Evolutionary conservation across 2,888 invertebrate species (phyloP).

Genomic region (Athetis lepigone): DNA sequence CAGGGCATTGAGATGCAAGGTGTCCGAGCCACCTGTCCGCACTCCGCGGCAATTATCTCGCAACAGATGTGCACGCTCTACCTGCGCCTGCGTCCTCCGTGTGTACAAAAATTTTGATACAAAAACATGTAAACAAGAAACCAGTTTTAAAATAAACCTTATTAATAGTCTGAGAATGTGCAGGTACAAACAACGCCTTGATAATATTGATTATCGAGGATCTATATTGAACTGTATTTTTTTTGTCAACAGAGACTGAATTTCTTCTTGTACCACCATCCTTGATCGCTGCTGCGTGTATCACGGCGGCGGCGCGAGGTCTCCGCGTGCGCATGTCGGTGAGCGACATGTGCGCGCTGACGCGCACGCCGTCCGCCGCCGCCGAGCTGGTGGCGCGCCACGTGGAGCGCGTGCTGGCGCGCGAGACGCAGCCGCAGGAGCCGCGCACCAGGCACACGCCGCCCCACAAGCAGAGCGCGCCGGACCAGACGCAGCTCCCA

Average conservation of each 20-base stretch:
- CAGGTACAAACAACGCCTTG: slow-evolving; percentile 18
- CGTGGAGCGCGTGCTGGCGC: slow-evolving; percentile 91
- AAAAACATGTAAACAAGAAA: slow-evolving; percentile 73
- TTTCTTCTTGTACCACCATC: slow-evolving; percentile 93
- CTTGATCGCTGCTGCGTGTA: slow-evolving; percentile 92
- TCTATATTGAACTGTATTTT: slow-evolving; percentile 2
- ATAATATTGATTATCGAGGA: slow-evolving; percentile 7
- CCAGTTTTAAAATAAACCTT: slow-evolving; percentile 58
- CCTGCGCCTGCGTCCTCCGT: slow-evolving; percentile 74
- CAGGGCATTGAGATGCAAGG: slow-evolving; percentile 84
- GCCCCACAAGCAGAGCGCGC: slow-evolving; percentile 76
- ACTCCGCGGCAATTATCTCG: slow-evolving; percentile 84
- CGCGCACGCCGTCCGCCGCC: slow-evolving; percentile 86
- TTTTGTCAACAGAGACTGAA: slow-evolving; percentile 92
- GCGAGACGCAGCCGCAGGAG: slow-evolving; percentile 89
- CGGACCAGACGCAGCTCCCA: slow-evolving; percentile 85
- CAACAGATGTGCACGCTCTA: slow-evolving; percentile 86
- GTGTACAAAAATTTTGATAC: slow-evolving; percentile 60
- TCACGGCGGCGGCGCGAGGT: slow-evolving; percentile 93
- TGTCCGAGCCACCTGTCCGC: slow-evolving; percentile 86
- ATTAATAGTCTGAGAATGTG: slow-evolving; percentile 33
- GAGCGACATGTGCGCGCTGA: slow-evolving; percentile 84
- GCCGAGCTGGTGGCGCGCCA: slow-evolving; percentile 90
- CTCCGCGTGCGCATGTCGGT: slow-evolving; percentile 86
- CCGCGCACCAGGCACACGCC: slow-evolving; percentile 77